A percentile compares a stretch with the other conserved stretches of the same genome.
phyloP scores from a whole-genome alignment of 1,140 invertebrate genomes.

The Rhopalosiphum padi region DNA sequence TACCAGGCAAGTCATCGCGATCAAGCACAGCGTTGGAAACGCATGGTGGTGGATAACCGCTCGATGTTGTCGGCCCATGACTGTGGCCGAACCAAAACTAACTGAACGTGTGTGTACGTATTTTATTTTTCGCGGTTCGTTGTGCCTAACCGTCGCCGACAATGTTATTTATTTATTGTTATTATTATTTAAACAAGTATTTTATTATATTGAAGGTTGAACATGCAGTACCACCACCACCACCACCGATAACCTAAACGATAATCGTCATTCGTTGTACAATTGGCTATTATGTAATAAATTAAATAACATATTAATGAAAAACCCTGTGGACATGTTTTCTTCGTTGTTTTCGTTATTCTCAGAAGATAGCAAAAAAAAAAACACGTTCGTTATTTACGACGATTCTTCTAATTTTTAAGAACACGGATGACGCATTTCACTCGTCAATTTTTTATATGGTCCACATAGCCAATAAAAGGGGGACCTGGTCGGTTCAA shows the following conservation, averaged over 20 bases:
- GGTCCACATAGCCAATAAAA: no score
- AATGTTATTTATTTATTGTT: constrained; percentile 5
- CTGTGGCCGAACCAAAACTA: background rate
- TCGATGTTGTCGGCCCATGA: background rate
- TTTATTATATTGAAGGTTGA: background rate
- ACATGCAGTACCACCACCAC: background rate
- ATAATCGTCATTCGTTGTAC: background rate
- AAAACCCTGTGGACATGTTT: background rate
- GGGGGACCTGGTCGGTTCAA: no score
- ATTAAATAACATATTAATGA: background rate
- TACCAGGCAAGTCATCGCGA: background rate
- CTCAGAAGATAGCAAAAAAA: background rate
- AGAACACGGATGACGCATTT: background rate
- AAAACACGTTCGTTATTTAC: background rate
- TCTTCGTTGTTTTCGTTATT: background rate
- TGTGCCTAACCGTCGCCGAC: background rate
- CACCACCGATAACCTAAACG: background rate
- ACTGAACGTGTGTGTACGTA: background rate
- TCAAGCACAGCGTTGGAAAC: background rate
- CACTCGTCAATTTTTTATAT: no score
- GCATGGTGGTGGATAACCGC: background rate
- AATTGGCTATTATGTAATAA: background rate
- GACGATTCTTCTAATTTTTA: background rate
- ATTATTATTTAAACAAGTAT: background rate
- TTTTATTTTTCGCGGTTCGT: background rate